Evolutionary conservation across 2,888 invertebrate genomes (phyloP).

Genomic region (Selenia dentaria): DNA sequence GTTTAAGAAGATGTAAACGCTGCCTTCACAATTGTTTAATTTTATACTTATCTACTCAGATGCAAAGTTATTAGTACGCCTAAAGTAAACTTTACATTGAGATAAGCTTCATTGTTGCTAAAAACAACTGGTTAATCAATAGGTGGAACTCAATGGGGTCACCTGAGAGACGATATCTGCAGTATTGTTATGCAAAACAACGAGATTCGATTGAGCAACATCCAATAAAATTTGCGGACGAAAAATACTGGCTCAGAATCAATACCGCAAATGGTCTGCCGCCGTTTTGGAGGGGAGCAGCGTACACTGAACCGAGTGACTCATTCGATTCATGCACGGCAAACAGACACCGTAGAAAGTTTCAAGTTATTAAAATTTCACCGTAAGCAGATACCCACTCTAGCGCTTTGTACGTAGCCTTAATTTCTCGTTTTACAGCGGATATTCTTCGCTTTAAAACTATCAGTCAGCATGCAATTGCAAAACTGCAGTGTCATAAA

Average conservation of each 20-base stretch:
- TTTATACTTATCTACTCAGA: too few species aligned
- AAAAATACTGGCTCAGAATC: constrained; percentile 41
- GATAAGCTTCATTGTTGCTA: too few species aligned
- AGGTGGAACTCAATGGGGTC: too few species aligned
- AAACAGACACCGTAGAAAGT: constrained; percentile 68
- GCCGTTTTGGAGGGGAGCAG: constrained; percentile 48
- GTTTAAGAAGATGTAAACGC: background rate
- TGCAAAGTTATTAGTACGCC: too few species aligned
- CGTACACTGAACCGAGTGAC: constrained; percentile 63
- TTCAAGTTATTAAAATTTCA: constrained; percentile 78
- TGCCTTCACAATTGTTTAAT: too few species aligned
- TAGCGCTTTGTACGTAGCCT: constrained; percentile 52
- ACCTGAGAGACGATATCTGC: constrained; percentile 4
- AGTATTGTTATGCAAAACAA: constrained; percentile 38
- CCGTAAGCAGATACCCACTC: constrained; percentile 69
- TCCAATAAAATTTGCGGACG: constrained; percentile 33
- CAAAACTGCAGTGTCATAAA: constrained; percentile 8
- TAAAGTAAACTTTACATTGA: too few species aligned
- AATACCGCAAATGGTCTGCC: constrained; percentile 37
- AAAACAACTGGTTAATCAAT: too few species aligned
- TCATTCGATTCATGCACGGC: constrained; percentile 46
- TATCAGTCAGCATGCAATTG: background rate
- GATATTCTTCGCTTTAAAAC: background rate
- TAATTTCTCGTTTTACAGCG: constrained; percentile 10
- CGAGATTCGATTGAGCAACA: constrained; percentile 40